Conservation (phyloP, 2,797 vertebrate genomes). For the Poecilia wingei region DNA sequence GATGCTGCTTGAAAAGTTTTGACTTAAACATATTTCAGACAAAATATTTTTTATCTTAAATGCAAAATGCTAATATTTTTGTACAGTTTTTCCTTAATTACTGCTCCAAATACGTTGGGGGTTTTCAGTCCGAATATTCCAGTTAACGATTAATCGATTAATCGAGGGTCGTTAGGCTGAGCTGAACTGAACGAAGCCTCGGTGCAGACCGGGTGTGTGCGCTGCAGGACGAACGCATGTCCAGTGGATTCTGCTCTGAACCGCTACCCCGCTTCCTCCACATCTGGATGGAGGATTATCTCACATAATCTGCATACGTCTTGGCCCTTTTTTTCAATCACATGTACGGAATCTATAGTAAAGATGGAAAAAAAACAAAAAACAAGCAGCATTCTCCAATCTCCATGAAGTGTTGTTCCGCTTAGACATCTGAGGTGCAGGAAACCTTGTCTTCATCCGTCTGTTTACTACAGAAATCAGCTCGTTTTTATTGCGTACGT, state of each 20-base stretch:
- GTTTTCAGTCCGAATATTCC: no score
- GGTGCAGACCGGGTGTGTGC: background rate
- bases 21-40: no score
- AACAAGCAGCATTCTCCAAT: background rate
- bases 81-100: no score
- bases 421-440: background rate
- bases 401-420: background rate
- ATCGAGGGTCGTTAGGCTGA: background rate
- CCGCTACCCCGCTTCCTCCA: background rate
- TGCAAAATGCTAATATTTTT: no score
- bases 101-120: no score
- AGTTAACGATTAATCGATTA: no score
- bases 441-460: background rate
- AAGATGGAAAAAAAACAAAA: background rate
- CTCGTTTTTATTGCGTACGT: background rate
- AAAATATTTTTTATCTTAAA: no score
- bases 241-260: background rate
- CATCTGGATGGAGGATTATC: constrained; percentile 5
- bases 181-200: background rate
- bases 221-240: background rate
- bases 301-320: constrained; percentile 12
- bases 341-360: background rate
- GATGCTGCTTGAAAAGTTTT: no score
- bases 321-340: background rate
- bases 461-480: background rate